Evolutionary conservation across 2,113 vertebrate genomes (phyloP).

Genomic region (Panurus biarmicus): DNA sequence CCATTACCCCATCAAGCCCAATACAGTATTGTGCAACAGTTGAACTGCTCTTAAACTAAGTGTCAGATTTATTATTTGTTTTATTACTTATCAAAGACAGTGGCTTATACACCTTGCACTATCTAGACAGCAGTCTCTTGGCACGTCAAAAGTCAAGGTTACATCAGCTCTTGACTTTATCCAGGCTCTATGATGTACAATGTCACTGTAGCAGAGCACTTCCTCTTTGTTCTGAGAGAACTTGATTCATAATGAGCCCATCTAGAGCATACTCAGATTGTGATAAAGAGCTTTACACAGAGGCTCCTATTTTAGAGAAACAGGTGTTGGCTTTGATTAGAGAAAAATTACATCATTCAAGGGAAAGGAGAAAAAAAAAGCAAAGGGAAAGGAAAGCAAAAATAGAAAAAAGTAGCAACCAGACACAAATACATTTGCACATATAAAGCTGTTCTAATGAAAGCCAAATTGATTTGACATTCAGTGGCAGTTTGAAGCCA

Average conservation of each 20-base stretch:
- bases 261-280: conserved; percentile 53
- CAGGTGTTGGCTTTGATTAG: conserved; percentile 82
- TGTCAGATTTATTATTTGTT: conserved; percentile 42
- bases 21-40: neutral
- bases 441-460: conserved; percentile 89
- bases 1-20: neutral
- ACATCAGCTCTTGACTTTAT: conserved; percentile 64
- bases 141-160: conserved; percentile 44
- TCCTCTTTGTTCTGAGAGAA: conserved; percentile 70
- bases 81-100: conserved; percentile 63
- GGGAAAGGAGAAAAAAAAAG: conserved; percentile 26
- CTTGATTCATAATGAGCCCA: conserved; percentile 62
- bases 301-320: conserved; percentile 62
- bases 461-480: conserved; percentile 93
- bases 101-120: conserved; percentile 54
- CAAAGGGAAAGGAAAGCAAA: conserved; percentile 52
- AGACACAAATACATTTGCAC: conserved; percentile 84
- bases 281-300: conserved; percentile 63
- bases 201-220: conserved; percentile 47
- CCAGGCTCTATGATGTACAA: conserved; percentile 56
- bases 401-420: conserved; percentile 70
- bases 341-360: conserved; percentile 79
- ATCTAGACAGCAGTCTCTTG: conserved; percentile 34
- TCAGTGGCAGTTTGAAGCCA: conserved; percentile 83
- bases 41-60: conserved; percentile 3